These are phyloP conservation scores for Indri indri DNA, from an alignment of 2,113 vertebrate species.

Conservation along the genomic window DNA sequence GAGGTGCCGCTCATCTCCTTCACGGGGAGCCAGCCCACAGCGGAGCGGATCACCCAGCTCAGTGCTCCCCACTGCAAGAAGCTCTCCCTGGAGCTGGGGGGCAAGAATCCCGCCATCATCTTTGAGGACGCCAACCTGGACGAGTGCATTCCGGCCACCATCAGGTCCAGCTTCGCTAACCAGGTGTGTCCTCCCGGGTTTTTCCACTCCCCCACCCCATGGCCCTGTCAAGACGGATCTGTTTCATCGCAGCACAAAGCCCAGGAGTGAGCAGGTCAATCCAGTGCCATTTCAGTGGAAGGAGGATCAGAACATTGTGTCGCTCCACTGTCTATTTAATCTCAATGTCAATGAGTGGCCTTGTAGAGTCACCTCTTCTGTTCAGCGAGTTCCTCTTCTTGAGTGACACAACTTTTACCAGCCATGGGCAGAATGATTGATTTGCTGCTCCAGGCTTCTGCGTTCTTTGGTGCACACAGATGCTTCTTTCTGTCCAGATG, in stretches of 20 bases:
- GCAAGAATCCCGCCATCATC: conserved; percentile 95
- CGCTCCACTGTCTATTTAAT: neutral
- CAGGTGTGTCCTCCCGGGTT: conserved; percentile 86
- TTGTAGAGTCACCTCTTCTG: neutral
- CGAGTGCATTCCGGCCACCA: conserved; percentile 90
- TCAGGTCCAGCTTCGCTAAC: conserved; percentile 96
- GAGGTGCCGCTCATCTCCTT: conserved; percentile 95
- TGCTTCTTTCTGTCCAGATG: neutral
- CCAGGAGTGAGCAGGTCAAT: neutral
- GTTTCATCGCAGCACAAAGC: neutral
- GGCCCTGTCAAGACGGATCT: neutral
- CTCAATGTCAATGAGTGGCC: rapidly evolving
- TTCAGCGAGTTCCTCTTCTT: neutral
- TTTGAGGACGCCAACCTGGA: conserved; percentile 94
- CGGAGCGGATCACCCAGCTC: conserved; percentile 88
- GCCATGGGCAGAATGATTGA: neutral
- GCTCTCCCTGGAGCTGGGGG: conserved; percentile 95
- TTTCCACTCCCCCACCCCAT: neutral
- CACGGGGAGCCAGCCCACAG: conserved; percentile 95
- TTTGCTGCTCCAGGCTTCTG: neutral
- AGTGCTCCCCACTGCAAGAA: conserved; percentile 94
- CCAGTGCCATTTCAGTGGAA: neutral
- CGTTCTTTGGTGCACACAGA: too few species aligned
- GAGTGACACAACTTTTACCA: neutral
- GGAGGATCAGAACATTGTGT: neutral